Conservation (phyloP, 23 tunicate species). For the Trididemnum clinides region DNA sequence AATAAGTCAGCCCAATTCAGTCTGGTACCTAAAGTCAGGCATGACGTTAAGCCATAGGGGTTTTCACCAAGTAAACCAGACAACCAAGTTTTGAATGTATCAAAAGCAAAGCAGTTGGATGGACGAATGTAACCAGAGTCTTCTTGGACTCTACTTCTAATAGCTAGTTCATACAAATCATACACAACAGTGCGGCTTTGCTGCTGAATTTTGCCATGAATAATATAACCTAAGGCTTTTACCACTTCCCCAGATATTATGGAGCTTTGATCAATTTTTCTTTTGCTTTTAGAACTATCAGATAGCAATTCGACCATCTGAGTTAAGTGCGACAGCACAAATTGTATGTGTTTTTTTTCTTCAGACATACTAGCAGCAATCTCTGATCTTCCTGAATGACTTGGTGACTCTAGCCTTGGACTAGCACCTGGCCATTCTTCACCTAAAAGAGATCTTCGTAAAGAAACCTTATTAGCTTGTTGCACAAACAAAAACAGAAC, state of each 20-base stretch:
- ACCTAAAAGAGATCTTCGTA: conserved; percentile 72
- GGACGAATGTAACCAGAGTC: conserved; percentile 58
- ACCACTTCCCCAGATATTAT: conserved; percentile 37
- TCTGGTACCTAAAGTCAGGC: conserved; percentile 35
- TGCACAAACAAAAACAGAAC: conserved; percentile 83
- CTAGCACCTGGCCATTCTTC: conserved; percentile 95
- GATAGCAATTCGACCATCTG: conserved; percentile 67
- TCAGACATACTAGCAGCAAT: conserved; percentile 25
- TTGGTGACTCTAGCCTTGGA: conserved; percentile 52
- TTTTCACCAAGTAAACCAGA: conserved; percentile 20
- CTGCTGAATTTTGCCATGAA: conserved; percentile 26
- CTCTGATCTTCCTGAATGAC: conserved; percentile 22
- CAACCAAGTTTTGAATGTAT: conserved; percentile 65
- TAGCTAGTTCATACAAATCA: conserved; percentile 44
- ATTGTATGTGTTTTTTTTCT: conserved; percentile 61
- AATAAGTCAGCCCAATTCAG: conserved; percentile 65
- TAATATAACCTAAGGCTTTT: conserved; percentile 36
- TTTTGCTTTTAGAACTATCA: conserved; percentile 29
- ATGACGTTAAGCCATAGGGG: conserved; percentile 56
- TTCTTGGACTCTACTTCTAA: conserved; percentile 20
- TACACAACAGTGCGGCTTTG: conserved; percentile 33
- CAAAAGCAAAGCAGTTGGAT: conserved; percentile 41
- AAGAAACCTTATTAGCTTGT: conserved; percentile 72
- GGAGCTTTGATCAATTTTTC: neutral
- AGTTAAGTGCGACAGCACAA: conserved; percentile 52